Conservation (phyloP, 2,888 invertebrate species). For the Caprella mutica region DNA sequence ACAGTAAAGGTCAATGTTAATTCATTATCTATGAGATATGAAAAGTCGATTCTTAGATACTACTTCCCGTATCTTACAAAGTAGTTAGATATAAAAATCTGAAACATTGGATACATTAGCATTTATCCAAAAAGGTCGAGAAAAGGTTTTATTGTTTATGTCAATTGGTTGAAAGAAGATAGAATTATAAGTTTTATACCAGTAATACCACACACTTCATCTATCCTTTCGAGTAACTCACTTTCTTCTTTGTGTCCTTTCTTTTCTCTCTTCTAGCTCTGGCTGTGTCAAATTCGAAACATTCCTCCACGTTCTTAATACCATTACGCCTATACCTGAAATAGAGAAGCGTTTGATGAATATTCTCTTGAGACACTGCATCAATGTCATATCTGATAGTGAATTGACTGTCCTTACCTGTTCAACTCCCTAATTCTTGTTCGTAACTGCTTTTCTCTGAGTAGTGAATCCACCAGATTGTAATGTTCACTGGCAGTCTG, state of each 20-base stretch:
- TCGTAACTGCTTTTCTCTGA: conserved; percentile 72
- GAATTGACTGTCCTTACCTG: conserved; percentile 29
- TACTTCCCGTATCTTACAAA: too few species aligned
- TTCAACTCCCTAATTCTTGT: conserved; percentile 59
- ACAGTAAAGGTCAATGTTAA: too few species aligned
- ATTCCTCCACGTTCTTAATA: conserved; percentile 68
- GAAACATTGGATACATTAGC: background rate
- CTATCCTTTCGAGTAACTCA: too few species aligned
- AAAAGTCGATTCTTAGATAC: too few species aligned
- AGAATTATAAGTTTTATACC: background rate
- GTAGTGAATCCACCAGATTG: conserved; percentile 61
- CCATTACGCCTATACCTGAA: conserved; percentile 76
- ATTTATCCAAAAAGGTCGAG: background rate
- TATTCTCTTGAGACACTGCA: background rate
- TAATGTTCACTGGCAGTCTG: conserved; percentile 74
- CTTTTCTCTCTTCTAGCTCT: conserved; percentile 46
- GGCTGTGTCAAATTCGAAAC: conserved; percentile 71
- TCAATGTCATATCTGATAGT: background rate
- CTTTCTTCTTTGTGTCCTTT: conserved; percentile 48
- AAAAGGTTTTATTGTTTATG: background rate
- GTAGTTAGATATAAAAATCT: background rate
- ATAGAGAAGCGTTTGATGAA: conserved; percentile 36
- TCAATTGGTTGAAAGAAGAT: background rate
- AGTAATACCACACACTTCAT: background rate
- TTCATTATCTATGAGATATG: too few species aligned